Base-by-base conservation (phyloP, 30 jellyfish, hydroid and myxozoan genomes). In the Hydractinia symbiolongicarpus region DNA sequence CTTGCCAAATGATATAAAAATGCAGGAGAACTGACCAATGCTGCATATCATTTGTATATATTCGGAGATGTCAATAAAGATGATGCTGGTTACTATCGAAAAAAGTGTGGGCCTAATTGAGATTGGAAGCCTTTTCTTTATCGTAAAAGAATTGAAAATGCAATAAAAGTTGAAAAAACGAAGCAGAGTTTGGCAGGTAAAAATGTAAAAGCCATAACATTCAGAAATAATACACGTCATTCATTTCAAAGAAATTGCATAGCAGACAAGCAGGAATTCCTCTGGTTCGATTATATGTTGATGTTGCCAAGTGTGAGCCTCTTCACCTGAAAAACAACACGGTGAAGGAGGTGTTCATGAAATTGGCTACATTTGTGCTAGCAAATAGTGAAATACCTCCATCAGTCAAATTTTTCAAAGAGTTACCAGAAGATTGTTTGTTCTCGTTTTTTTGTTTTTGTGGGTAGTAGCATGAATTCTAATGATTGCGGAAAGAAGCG, bases 281-380 rank as follows among this genome's bases (percentile, higher is more conserved):
- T 58, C 19, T 58, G 69, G 69, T 58, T 58, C 17, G 19, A 13
- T 11, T 3, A 16, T 58, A 58, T 58, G 15, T 58, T 58, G 19
- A 58, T 11, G 15, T 13, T 58, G 69, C 69, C 1, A 58, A 58
- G 19, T 58, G 17, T 11, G 19, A 58, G 69, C 69, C 69, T 11
- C 19, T 58, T 11, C 69, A 58, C 69, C 69, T 58, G 19, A 58
- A 58, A 58, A 58, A 58, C 69, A 58, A 58, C 69, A 58, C 69
- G 15, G 19, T 58, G 17, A 58, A 58, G 19, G 69, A 58, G 19
- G 2, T 13, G 19, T 58, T 58, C 15, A 58, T 58, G 69, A 13
- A 58, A 3, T 58, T 58, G 69, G 15, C 3, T 16, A 58, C 15
- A 58, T 1, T 3, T 0, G 15, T 13, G 15, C 15, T 58, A 11